A percentile compares a stretch with the other conserved stretches of the same genome.
Evolutionary conservation across 1,140 invertebrate species (phyloP).

Genomic region (Caenorhabditis inopinata): DNA sequence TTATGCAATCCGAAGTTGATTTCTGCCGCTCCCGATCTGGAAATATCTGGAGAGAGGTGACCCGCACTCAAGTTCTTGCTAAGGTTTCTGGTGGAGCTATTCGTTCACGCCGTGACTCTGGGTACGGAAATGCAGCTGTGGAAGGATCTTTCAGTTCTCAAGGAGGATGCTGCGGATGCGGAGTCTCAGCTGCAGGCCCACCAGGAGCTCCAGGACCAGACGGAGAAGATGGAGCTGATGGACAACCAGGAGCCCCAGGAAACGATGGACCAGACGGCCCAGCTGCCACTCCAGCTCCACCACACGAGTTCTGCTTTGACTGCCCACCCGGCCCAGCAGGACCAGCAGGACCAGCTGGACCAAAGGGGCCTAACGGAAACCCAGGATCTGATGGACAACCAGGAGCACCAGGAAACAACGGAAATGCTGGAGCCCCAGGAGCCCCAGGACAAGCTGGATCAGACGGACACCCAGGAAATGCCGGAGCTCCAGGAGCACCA

Average conservation of each 20-base stretch:
- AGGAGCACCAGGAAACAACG: constrained; percentile 44
- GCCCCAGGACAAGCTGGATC: constrained; percentile 31
- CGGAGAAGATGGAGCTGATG: constrained; percentile 52
- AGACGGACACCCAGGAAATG: constrained; percentile 40
- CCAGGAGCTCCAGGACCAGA: constrained; percentile 54
- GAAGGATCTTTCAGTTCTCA: constrained; percentile 22
- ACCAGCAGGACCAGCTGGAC: constrained; percentile 45
- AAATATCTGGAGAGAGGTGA: constrained; percentile 52
- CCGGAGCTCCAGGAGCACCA: constrained; percentile 42
- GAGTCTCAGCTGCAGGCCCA: constrained; percentile 53
- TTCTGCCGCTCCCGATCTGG: constrained; percentile 49
- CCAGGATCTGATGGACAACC: constrained; percentile 42
- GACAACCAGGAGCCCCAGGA: constrained; percentile 48
- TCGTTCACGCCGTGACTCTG: neutral
- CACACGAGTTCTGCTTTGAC: constrained; percentile 52
- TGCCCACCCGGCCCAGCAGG: constrained; percentile 54
- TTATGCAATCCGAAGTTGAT: constrained; percentile 55
- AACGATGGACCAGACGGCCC: constrained; percentile 48
- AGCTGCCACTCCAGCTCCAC: constrained; percentile 39
- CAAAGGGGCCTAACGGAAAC: constrained; percentile 37
- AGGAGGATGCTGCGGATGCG: constrained; percentile 55
- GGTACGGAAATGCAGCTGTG: constrained; percentile 12
- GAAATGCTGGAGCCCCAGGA: constrained; percentile 20
- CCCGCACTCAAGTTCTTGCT: constrained; percentile 42
- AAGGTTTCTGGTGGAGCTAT: constrained; percentile 1